Conservation (phyloP, 2,113 vertebrate species). For the Strigops habroptila region DNA sequence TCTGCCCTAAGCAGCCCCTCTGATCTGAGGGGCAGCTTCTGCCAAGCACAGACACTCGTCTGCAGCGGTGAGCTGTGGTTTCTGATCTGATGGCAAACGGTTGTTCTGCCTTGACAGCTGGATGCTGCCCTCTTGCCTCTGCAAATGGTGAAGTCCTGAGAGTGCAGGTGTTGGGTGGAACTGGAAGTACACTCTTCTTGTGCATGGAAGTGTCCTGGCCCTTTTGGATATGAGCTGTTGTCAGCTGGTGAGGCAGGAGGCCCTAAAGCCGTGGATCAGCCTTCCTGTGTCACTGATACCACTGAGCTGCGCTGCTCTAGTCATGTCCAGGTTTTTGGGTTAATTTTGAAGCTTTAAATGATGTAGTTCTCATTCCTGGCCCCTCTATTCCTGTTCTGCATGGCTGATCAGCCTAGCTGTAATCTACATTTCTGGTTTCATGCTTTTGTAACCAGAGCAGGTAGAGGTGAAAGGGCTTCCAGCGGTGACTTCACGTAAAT, state of each 20-base stretch:
- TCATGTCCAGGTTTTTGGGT: not conserved
- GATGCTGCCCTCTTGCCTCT: not conserved
- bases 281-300: not conserved
- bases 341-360: not conserved
- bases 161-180: not conserved
- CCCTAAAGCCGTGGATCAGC: not conserved
- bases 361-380: not conserved
- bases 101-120: not conserved
- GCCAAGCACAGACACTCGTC: not conserved
- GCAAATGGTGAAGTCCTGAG: not conserved
- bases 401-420: not conserved
- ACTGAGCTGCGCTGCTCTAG: rapidly evolving
- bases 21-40: not conserved
- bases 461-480: not conserved
- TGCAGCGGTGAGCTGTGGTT: not conserved
- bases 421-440: rapidly evolving
- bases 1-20: not conserved
- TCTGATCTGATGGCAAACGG: not conserved
- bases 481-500: rapidly evolving
- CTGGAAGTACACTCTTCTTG: not conserved
- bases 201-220: not conserved
- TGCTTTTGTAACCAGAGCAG: not conserved
- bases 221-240: no score
- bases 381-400: not conserved
- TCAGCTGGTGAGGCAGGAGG: not conserved